Conservation (phyloP, 2,113 vertebrate genomes). For the Cariama cristata region DNA sequence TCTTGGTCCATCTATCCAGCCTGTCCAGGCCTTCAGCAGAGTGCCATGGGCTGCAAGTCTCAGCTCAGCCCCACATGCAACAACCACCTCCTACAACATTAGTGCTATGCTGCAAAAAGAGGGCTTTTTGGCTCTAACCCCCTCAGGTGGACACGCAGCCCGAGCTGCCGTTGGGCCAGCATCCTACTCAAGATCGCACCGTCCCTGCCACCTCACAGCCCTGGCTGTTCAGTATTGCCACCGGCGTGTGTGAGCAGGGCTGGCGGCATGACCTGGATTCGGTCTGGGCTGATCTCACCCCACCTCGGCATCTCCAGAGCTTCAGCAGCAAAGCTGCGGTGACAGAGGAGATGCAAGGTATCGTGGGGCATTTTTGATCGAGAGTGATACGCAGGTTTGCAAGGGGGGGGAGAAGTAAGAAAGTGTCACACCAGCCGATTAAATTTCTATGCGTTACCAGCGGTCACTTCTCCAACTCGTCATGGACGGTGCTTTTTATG, state of each 20-base stretch:
- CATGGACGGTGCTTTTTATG: conserved; percentile 43
- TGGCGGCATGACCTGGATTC: background rate
- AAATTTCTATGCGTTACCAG: background rate
- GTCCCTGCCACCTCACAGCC: background rate
- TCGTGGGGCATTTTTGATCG: background rate
- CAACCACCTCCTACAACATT: background rate
- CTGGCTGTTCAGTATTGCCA: background rate
- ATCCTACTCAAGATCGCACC: rapidly evolving
- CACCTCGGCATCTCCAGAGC: background rate
- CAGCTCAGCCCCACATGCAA: background rate
- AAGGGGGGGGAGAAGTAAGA: background rate
- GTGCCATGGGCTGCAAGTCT: background rate
- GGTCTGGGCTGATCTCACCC: background rate
- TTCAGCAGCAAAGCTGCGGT: background rate
- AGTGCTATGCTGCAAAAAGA: background rate
- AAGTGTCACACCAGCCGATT: background rate
- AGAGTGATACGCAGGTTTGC: background rate
- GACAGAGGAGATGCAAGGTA: background rate
- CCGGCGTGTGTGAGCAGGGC: rapidly evolving
- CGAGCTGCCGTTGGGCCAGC: background rate
- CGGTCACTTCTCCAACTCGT: background rate
- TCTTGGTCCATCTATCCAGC: too few relatives aligned
- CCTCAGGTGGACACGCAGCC: background rate
- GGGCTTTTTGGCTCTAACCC: background rate
- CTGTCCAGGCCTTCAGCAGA: conserved; percentile 63